phyloP scores from a whole-genome alignment of 2,113 vertebrate genomes.

The Eolophus roseicapilla region DNA sequence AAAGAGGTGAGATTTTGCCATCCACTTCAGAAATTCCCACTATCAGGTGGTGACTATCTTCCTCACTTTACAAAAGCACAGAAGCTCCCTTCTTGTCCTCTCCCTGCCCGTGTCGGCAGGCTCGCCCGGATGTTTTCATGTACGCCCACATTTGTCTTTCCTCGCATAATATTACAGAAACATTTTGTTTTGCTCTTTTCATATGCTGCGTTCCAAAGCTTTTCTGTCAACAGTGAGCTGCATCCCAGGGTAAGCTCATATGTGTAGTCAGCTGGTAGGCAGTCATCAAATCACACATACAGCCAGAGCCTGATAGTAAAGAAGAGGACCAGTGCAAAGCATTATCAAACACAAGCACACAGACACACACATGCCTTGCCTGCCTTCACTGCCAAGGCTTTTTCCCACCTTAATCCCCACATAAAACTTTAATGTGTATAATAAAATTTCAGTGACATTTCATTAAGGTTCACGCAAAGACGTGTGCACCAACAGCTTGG shows the following conservation, averaged over 20 bases:
- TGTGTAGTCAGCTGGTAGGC: neutral
- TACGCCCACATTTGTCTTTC: constrained; percentile 50
- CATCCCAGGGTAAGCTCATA: neutral
- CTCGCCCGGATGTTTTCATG: neutral
- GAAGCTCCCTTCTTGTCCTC: neutral
- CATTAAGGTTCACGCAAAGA: accelerated
- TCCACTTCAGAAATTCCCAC: neutral
- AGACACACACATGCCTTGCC: neutral
- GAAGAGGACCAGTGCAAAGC: neutral
- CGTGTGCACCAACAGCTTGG: neutral
- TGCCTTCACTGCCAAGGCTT: neutral
- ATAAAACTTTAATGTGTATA: neutral
- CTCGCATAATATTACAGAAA: neutral
- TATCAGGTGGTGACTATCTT: neutral
- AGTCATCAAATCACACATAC: neutral
- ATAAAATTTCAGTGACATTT: neutral
- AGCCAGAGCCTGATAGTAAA: neutral
- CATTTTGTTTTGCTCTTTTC: constrained; percentile 27
- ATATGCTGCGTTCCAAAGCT: neutral
- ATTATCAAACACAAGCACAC: neutral
- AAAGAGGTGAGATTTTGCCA: neutral
- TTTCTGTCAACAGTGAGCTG: neutral
- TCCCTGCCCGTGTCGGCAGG: neutral
- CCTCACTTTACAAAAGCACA: neutral
- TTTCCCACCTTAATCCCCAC: neutral